A percentile compares a stretch with the other conserved stretches of the same genome.
Conservation (phyloP, 2,888 invertebrate genomes). For the Heliconius sara region DNA sequence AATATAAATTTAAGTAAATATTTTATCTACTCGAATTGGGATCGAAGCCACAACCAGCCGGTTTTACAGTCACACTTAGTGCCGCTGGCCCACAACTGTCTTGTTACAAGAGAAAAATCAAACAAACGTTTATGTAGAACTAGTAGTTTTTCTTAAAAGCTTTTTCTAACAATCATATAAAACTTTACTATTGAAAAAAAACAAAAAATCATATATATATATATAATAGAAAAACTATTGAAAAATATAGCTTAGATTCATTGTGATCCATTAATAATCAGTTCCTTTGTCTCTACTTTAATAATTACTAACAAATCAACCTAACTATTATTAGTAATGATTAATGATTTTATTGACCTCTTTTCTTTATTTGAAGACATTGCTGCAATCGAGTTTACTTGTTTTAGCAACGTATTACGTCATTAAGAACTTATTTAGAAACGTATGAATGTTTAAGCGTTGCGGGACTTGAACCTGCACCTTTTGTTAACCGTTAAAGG, state of each 20-base stretch:
- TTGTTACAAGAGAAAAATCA: no score
- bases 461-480: no score
- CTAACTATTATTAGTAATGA: background rate
- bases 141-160: no score
- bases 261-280: background rate
- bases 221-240: background rate
- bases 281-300: background rate
- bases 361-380: constrained; percentile 8
- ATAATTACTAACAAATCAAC: background rate
- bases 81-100: no score
- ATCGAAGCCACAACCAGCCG: no score
- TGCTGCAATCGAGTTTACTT: background rate
- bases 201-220: background rate
- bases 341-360: constrained; percentile 14
- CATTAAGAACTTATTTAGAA: no score
- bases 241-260: background rate
- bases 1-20: no score
- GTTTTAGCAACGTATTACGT: background rate
- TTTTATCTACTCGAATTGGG: no score
- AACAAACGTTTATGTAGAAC: no score
- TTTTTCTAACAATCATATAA: background rate
- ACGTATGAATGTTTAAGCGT: no score
- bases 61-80: no score
- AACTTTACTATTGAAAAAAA: background rate
- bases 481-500: no score